Evolutionary conservation across 2,888 invertebrate species (phyloP), one percentile per base, ranked within the genome.

Genomic region (Mimumesa dahlbomi): DNA sequence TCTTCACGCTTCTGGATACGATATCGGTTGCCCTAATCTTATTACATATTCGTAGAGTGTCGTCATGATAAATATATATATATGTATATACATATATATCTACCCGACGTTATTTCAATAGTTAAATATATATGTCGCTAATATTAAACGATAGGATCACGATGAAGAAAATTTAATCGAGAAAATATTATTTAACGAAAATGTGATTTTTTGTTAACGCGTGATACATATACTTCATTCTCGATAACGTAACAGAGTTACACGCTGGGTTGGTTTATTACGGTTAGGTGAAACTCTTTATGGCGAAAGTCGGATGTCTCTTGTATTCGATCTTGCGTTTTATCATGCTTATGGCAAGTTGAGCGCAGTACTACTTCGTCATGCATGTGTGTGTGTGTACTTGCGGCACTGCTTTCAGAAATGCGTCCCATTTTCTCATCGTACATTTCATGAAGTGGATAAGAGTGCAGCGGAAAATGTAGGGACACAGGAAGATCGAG

Each of bases 11-110:
- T 57, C 62, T 53, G 31, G 36, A 46, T 46, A 53, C 62, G 56
- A 68, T 71, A 71, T 61, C 70, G 50, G 38, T 21, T 31, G 40
- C 48, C 50, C 52, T 48, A 43, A 62, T 68, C 70, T 52, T 57
- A 52, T 7, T 61, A 34, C 38, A 16, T 13, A 49, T 43, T 42
- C 36, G 6, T 29, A n/a, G 14, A 9, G 9, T 29, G 7, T 6
- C 29, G n/a, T 29, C 7, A 29, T 29, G 29, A 6, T 1, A 9
- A 29, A 9, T 1, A 6, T 9, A 29, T 2, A 29, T 9, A 29
- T 6, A 9, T 29, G 29, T 9, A 9, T 9, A 29, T 9, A 29
- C 29, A 29, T 29, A 9, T 29, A 29, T 29, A 29, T 6, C 7
- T 29, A 29, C 9, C 9, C 9, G 29, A 9, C 9, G 9, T 9